Evolutionary conservation across 92 coral and sea anemone genomes (phyloP), one percentile per base, ranked within the genome.

Genomic region (Parazoanthus atlanticus): DNA sequence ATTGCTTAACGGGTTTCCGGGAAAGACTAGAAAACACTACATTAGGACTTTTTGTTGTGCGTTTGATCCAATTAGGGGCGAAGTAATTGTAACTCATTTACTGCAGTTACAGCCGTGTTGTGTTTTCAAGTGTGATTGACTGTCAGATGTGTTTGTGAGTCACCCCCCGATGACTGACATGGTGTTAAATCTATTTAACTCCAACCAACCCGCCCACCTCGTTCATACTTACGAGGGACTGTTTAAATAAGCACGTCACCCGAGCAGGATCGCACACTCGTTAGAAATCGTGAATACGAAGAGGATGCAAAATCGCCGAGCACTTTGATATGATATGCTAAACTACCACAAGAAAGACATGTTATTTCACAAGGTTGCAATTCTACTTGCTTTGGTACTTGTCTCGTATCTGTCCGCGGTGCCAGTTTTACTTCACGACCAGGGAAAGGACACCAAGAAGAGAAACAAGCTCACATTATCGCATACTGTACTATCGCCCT

Each of bases 111-210:
- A 92, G 91, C 91, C 67, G 96, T 64, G 93, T 89, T 69, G 67
- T 91, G 91, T 93, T 52, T 94, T 95, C 36, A 92, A 89, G 91
- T 87, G 89, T 93, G 81, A 90, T 84, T 90, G 93, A 91, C 95
- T 93, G 96, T 95, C 98, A 95, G 80, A 86, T 89, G 91, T 94
- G 94, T 93, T 95, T 93, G 96, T 88, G 85, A 93, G 92, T 91
- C 91, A 73, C 96, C 94, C 92, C 94, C 90, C 80, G 93, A 88
- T 95, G 96, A 95, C 90, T 93, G 98, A 93, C 98, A 92, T 29
- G 92, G 94, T 93, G 94, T 94, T 93, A 92, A 89, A 90, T 92
- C 91, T 93, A 92, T 93, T 93, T 92, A 94, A 85, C 95, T 46
- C 89, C 85, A 67, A 58, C 64, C 86, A 82, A 89, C 98, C 92